A percentile compares a stretch with the other conserved stretches of the same genome.
These are phyloP conservation scores for Lepus americanus DNA, from an alignment of 2,113 vertebrate species.

Conservation along the genomic window DNA sequence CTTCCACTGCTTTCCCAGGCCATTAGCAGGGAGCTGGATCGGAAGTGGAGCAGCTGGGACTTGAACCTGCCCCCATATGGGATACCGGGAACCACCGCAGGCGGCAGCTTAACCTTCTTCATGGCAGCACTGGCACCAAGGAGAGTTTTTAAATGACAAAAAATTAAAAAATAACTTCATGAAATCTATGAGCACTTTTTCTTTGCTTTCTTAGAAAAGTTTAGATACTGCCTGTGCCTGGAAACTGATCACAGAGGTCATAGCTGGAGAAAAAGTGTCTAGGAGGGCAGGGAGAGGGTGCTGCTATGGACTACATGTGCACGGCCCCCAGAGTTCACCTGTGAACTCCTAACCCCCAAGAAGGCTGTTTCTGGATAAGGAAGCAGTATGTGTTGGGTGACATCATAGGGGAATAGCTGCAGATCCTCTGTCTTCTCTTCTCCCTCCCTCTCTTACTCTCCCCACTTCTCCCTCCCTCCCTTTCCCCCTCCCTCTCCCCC, in stretches of 20 bases:
- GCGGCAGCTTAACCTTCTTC: no score
- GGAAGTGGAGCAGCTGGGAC: no score
- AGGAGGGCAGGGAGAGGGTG: neutral
- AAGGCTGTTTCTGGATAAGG: neutral
- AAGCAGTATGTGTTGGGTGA: neutral
- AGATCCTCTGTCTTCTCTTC: neutral
- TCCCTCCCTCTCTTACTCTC: neutral
- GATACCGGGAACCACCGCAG: no score
- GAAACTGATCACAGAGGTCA: neutral
- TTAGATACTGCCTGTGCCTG: neutral
- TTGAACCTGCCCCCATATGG: no score
- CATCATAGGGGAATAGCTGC: no score
- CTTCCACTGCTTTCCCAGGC: no score
- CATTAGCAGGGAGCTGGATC: no score
- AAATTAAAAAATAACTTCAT: slow-evolving; percentile 1
- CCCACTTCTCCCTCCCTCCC: no score
- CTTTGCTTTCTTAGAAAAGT: neutral
- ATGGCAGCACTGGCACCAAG: no score
- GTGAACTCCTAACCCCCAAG: neutral
- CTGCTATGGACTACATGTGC: neutral
- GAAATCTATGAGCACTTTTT: neutral
- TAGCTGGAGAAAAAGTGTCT: neutral
- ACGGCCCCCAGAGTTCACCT: neutral
- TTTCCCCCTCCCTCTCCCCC: no score
- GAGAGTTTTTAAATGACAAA: neutral